These are phyloP conservation scores for Marasmarcha lunaedactyla DNA, from an alignment of 2,888 invertebrate genomes.

Conservation along the genomic window DNA sequence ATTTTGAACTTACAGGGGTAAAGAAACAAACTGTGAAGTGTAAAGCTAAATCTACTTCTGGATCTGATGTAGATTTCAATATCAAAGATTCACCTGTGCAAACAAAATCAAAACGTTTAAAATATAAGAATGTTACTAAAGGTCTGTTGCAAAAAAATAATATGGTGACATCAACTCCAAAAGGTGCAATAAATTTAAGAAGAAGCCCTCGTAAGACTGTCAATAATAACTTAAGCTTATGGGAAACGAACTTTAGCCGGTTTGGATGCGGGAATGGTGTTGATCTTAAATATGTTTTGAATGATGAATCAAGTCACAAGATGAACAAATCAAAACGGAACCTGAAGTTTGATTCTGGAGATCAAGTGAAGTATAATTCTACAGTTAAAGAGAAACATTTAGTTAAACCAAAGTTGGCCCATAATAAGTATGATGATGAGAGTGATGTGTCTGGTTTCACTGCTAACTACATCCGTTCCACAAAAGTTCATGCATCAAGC, in stretches of 20 bases:
- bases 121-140: constrained; percentile 25
- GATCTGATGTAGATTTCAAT: constrained; percentile 47
- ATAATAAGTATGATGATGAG: constrained; percentile 22
- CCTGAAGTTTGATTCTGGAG: too few relatives aligned
- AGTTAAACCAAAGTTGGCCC: background rate
- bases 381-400: too few relatives aligned
- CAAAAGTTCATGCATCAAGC: constrained; percentile 46
- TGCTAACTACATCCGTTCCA: constrained; percentile 60
- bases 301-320: constrained; percentile 17
- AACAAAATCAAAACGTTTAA: constrained; percentile 33
- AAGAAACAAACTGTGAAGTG: constrained; percentile 25
- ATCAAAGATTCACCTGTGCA: constrained; percentile 38
- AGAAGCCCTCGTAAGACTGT: constrained; percentile 36
- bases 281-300: constrained; percentile 3
- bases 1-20: constrained; percentile 37
- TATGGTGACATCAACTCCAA: constrained; percentile 47
- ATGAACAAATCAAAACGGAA: constrained; percentile 15
- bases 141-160: constrained; percentile 38
- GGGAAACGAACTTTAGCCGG: constrained; percentile 25
- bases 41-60: constrained; percentile 30
- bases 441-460: constrained; percentile 64
- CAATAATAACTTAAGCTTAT: constrained; percentile 23
- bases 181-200: constrained; percentile 27
- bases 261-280: background rate
- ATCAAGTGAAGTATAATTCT: too few relatives aligned